A percentile compares a stretch with the other conserved stretches of the same genome.
Evolutionary conservation across 1,140 invertebrate genomes (phyloP).

Genomic region (Cylas formicarius): DNA sequence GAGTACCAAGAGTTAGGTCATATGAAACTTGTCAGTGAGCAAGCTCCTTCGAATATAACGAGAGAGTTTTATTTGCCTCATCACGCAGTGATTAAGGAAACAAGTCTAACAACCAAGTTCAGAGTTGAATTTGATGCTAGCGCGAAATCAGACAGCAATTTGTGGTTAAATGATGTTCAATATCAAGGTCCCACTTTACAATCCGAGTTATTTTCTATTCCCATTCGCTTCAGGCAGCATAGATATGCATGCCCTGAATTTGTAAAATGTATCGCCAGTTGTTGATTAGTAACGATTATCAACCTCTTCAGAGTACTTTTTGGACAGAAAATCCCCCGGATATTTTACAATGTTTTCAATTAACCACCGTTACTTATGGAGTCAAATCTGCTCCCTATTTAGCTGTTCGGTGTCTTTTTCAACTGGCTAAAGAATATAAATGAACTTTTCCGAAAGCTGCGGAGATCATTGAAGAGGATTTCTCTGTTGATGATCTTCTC

Average conservation of each 20-base stretch:
- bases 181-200: slow-evolving; percentile 28
- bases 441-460: slow-evolving; percentile 24
- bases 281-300: slow-evolving; percentile 28
- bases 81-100: slow-evolving; percentile 38
- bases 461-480: slow-evolving; percentile 33
- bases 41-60: background rate
- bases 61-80: slow-evolving; percentile 38
- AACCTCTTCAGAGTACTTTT: slow-evolving; percentile 36
- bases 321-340: slow-evolving; percentile 30
- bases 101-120: slow-evolving; percentile 33
- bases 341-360: slow-evolving; percentile 21
- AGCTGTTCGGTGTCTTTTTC: slow-evolving; percentile 34
- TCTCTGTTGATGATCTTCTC: slow-evolving; percentile 45
- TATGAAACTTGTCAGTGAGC: slow-evolving; percentile 6
- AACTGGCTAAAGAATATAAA: slow-evolving; percentile 28
- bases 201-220: slow-evolving; percentile 29
- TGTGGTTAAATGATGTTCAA: slow-evolving; percentile 28
- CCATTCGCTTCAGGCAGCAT: slow-evolving; percentile 40
- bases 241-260: no score
- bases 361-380: slow-evolving; percentile 38
- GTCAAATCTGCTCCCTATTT: slow-evolving; percentile 34
- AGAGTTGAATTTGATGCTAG: slow-evolving; percentile 40
- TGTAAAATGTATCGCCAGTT: slow-evolving; percentile 42
- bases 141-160: slow-evolving; percentile 24
- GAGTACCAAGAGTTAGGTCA: slow-evolving; percentile 13